Conservation (phyloP, 2,113 vertebrate genomes). For the Bubo blakistoni region DNA sequence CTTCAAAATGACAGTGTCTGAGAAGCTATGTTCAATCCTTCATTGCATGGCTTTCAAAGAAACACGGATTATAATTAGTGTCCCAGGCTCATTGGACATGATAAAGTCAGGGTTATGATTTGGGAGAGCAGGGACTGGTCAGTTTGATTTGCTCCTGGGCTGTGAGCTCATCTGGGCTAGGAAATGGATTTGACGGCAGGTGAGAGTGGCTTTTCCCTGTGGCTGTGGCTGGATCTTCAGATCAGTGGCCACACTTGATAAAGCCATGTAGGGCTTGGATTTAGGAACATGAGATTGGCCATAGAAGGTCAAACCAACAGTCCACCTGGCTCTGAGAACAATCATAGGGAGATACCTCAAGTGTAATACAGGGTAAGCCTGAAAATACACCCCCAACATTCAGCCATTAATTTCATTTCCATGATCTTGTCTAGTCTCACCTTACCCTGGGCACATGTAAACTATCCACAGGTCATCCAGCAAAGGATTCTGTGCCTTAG, state of each 20-base stretch:
- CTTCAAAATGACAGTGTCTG: background rate
- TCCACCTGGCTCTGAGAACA: background rate
- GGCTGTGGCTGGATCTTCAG: background rate
- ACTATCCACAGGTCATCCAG: background rate
- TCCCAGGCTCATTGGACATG: background rate
- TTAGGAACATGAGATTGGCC: background rate
- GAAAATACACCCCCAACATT: background rate
- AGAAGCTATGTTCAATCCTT: background rate
- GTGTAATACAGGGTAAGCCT: background rate
- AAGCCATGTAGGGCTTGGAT: background rate
- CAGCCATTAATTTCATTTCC: background rate
- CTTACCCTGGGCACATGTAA: background rate
- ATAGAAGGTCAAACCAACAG: background rate
- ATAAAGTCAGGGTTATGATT: background rate
- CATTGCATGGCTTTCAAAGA: background rate
- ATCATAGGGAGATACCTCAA: background rate
- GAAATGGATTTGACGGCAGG: background rate
- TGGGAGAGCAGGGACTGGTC: background rate
- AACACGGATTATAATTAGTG: background rate
- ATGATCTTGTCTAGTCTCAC: background rate
- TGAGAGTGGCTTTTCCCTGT: background rate
- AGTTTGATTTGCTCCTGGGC: background rate
- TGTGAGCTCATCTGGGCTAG: background rate
- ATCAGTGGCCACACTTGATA: background rate
- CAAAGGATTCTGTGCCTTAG: background rate